These are phyloP conservation scores for Trileptium ribeirensis DNA, from an alignment of 2,888 invertebrate species.

Conservation along the genomic window DNA sequence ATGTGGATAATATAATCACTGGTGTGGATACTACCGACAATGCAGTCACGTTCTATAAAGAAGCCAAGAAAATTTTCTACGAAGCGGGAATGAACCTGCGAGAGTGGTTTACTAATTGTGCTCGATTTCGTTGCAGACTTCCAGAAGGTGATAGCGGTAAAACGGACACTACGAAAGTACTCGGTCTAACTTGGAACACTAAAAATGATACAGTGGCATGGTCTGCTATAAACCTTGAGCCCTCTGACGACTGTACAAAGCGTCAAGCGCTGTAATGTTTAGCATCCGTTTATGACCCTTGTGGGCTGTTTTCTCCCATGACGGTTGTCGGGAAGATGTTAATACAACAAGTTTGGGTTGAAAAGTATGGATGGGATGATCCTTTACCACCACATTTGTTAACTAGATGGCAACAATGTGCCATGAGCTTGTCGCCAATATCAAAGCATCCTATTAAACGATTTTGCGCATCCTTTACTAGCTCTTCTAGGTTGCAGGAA, in stretches of 20 bases:
- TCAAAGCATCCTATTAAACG: neutral
- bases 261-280: too few relatives aligned
- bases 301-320: too few relatives aligned
- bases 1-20: constrained; percentile 33
- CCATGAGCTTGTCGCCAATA: neutral
- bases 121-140: neutral
- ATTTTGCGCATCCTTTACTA: neutral
- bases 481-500: neutral
- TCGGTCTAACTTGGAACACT: constrained; percentile 13
- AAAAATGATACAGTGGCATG: constrained; percentile 9
- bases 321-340: too few relatives aligned
- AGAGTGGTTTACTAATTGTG: constrained; percentile 18
- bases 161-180: constrained; percentile 15
- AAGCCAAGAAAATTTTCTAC: constrained; percentile 27
- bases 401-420: neutral
- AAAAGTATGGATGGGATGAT: neutral
- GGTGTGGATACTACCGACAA: neutral
- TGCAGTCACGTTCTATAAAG: neutral
- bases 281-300: too few relatives aligned
- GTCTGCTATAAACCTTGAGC: too few relatives aligned
- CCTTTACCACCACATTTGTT: neutral
- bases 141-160: neutral
- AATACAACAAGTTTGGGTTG: neutral
- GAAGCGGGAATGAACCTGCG: constrained; percentile 19
- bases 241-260: too few relatives aligned